Conservation (phyloP, 2,888 invertebrate genomes). For the Ornithoptera alexandrae region DNA sequence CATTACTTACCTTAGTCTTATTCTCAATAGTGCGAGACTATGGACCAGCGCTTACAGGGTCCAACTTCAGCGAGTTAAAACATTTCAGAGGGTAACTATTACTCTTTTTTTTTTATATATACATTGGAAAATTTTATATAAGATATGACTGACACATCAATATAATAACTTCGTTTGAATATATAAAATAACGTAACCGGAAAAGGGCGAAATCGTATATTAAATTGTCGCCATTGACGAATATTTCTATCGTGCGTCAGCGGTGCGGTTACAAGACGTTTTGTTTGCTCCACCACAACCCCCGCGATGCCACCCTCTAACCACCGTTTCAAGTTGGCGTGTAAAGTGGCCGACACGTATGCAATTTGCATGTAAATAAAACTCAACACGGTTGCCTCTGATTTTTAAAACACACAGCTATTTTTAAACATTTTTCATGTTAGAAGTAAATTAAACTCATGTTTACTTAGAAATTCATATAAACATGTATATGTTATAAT, state of each 20-base stretch:
- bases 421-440: slow-evolving; percentile 8
- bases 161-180: too few relatives aligned
- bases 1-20: too few relatives aligned
- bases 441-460: neutral
- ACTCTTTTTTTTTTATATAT: too few relatives aligned
- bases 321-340: slow-evolving; percentile 45
- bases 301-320: neutral
- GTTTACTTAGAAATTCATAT: neutral
- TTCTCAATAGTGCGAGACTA: too few relatives aligned
- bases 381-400: slow-evolving; percentile 6
- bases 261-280: neutral
- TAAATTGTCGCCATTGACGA: neutral
- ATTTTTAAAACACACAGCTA: slow-evolving; percentile 15
- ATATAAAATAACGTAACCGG: too few relatives aligned
- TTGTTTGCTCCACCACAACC: neutral
- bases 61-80: too few relatives aligned
- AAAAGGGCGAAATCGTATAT: too few relatives aligned
- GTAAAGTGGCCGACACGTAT: slow-evolving; percentile 49
- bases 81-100: too few relatives aligned
- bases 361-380: slow-evolving; percentile 36
- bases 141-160: too few relatives aligned
- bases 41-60: too few relatives aligned
- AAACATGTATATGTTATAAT: too few relatives aligned
- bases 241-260: neutral
- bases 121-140: too few relatives aligned